Evolutionary conservation across 2,888 invertebrate genomes (phyloP).

Genomic region (Venusia cambrica): DNA sequence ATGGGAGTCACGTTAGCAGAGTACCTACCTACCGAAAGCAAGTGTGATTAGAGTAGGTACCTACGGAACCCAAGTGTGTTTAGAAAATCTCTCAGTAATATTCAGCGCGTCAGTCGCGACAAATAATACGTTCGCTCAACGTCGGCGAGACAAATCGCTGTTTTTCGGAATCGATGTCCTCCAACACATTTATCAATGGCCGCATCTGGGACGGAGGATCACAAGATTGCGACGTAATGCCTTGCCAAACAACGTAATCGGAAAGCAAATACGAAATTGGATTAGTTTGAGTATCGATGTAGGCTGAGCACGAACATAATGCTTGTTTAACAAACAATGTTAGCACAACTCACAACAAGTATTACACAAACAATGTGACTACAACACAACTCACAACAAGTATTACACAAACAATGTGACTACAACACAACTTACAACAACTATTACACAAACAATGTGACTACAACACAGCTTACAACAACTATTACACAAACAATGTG

Average conservation of each 20-base stretch:
- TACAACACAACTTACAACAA: too few species aligned
- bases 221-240: constrained; percentile 4
- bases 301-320: constrained; percentile 1
- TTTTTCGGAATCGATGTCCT: constrained; percentile 20
- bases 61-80: constrained; percentile 5
- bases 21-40: too few species aligned
- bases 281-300: neutral
- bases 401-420: too few species aligned
- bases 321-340: too few species aligned
- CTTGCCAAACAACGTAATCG: constrained; percentile 1
- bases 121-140: constrained; percentile 25
- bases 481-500: too few species aligned
- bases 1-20: too few species aligned
- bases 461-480: too few species aligned
- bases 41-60: too few species aligned
- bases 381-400: too few species aligned
- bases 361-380: too few species aligned
- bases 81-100: constrained; percentile 4
- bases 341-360: too few species aligned
- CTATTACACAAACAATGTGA: too few species aligned
- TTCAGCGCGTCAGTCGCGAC: constrained; percentile 12
- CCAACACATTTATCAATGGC: constrained; percentile 18
- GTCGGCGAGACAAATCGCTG: constrained; percentile 26
- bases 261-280: neutral
- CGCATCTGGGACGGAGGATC: constrained; percentile 15